These are phyloP conservation scores for Altica lythri DNA, from an alignment of 2,888 invertebrate species.

Conservation along the genomic window DNA sequence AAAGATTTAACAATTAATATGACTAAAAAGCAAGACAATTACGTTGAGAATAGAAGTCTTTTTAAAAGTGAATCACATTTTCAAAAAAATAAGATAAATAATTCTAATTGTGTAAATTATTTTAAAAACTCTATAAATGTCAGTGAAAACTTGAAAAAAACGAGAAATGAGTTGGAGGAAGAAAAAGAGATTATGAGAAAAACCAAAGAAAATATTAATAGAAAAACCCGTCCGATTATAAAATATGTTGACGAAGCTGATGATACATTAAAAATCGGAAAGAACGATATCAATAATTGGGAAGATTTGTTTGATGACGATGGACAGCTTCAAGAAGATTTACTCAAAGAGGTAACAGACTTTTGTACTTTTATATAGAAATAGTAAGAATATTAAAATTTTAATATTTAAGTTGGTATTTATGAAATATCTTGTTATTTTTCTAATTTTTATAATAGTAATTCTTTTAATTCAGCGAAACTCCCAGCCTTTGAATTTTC, in stretches of 20 bases:
- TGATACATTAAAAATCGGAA: slow-evolving; percentile 45
- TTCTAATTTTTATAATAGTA: too few relatives aligned
- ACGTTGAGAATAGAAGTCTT: too few relatives aligned
- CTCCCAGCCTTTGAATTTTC: too few relatives aligned
- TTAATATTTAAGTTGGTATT: neutral
- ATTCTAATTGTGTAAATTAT: slow-evolving; percentile 16
- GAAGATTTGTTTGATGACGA: slow-evolving; percentile 55
- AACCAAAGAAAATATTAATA: slow-evolving; percentile 52
- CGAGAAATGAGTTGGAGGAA: slow-evolving; percentile 45
- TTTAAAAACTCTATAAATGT: slow-evolving; percentile 28
- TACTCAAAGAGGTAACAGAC: slow-evolving; percentile 46
- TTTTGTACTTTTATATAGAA: too few relatives aligned
- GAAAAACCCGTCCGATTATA: slow-evolving; percentile 52
- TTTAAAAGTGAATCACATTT: slow-evolving; percentile 14
- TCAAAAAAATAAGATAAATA: slow-evolving; percentile 27
- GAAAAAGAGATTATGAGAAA: slow-evolving; percentile 54
- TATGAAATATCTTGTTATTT: too few relatives aligned
- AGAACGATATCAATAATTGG: slow-evolving; percentile 51
- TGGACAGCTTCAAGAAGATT: slow-evolving; percentile 48
- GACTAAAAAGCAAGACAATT: too few relatives aligned
- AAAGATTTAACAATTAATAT: too few relatives aligned
- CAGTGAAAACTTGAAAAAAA: slow-evolving; percentile 27
- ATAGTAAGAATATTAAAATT: neutral
- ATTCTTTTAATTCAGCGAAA: too few relatives aligned
- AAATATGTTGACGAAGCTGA: slow-evolving; percentile 50